Conservation (phyloP, 2,888 invertebrate species). For the Antheraea yamamai region DNA sequence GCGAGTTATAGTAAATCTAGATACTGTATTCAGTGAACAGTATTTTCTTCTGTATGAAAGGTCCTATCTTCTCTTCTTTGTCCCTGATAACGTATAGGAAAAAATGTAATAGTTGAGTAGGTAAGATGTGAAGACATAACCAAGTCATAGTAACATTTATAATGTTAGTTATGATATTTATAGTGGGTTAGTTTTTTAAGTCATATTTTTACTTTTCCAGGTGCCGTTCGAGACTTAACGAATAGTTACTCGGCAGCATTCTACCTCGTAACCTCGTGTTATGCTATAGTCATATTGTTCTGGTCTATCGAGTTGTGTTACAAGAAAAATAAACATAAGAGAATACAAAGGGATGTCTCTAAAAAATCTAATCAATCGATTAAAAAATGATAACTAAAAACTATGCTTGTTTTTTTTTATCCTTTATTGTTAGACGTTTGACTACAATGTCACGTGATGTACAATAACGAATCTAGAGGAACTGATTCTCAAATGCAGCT, state of each 20-base stretch:
- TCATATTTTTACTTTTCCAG: constrained; percentile 50
- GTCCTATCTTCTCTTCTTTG: too few relatives aligned
- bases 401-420: background rate
- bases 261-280: constrained; percentile 73
- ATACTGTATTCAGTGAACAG: too few relatives aligned
- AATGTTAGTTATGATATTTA: background rate
- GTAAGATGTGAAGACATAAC: too few relatives aligned
- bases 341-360: constrained; percentile 31
- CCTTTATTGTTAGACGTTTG: too few relatives aligned
- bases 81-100: too few relatives aligned
- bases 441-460: too few relatives aligned
- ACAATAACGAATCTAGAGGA: too few relatives aligned
- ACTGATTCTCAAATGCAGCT: too few relatives aligned
- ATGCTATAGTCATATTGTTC: constrained; percentile 52
- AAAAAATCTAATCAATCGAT: constrained; percentile 27
- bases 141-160: too few relatives aligned
- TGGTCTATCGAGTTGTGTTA: constrained; percentile 65
- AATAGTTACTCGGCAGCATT: constrained; percentile 82
- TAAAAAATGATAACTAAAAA: constrained; percentile 25
- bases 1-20: too few relatives aligned
- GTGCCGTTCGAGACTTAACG: constrained; percentile 81
- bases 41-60: too few relatives aligned
- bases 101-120: too few relatives aligned
- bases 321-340: constrained; percentile 59
- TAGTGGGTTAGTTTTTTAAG: background rate